Conservation (phyloP, 2,113 vertebrate genomes). For the Paedocypris sp. region DNA sequence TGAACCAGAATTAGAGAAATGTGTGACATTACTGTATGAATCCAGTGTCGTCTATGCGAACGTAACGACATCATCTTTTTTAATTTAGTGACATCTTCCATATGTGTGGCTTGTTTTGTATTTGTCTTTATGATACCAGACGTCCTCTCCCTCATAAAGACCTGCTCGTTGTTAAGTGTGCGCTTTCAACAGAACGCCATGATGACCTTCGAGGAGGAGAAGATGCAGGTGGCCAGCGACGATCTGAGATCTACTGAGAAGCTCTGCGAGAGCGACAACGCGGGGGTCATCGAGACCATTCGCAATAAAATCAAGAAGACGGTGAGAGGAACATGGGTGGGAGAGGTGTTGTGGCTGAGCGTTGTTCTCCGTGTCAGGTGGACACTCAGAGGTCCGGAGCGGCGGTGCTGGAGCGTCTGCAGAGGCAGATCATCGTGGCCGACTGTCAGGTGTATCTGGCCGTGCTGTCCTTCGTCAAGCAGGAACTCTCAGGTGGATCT, state of each 20-base stretch:
- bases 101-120: too few relatives aligned
- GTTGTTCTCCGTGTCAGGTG: constrained; percentile 59
- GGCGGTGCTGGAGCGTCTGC: constrained; percentile 81
- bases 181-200: constrained; percentile 82
- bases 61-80: too few relatives aligned
- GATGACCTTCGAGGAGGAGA: constrained; percentile 99
- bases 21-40: too few relatives aligned
- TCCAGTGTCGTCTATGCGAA: too few relatives aligned
- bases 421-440: constrained; percentile 94
- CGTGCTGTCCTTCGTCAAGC: constrained; percentile 92
- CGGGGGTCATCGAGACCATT: constrained; percentile 93
- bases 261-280: constrained; percentile 87
- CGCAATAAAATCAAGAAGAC: constrained; percentile 97
- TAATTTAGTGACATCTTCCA: too few relatives aligned
- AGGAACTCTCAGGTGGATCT: constrained; percentile 83
- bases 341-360: too few relatives aligned
- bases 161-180: too few relatives aligned
- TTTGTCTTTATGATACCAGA: not conserved
- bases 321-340: too few relatives aligned
- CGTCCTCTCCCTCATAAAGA: too few relatives aligned
- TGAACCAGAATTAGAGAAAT: too few relatives aligned
- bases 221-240: constrained; percentile 94
- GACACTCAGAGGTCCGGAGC: constrained; percentile 77
- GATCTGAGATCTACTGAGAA: constrained; percentile 93
- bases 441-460: constrained; percentile 97